Percentiles rank a stretch among this genome's conserved stretches.
phyloP scores from a whole-genome alignment of 2,113 vertebrate genomes.

The Nesogale talazaci region DNA sequence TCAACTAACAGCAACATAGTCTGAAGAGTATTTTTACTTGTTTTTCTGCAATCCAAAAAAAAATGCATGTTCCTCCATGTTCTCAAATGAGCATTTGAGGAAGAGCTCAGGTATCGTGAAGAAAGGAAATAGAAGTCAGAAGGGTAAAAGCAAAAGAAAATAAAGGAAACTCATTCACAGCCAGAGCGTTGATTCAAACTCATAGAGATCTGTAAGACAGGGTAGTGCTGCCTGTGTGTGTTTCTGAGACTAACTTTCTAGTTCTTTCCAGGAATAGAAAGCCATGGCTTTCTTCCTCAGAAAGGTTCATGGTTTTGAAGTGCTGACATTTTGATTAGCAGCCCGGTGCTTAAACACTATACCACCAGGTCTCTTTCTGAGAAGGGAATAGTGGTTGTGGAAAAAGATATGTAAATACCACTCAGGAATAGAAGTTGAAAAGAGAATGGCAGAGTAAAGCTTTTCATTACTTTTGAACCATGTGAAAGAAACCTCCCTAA shows the following conservation, averaged over 20 bases:
- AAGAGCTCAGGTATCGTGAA: not conserved
- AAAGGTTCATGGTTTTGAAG: too few species aligned
- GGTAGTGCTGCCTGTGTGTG: too few species aligned
- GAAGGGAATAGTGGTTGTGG: not conserved
- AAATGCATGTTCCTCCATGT: not conserved
- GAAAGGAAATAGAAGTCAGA: not conserved
- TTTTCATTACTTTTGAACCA: conserved; percentile 7
- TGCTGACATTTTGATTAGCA: too few species aligned
- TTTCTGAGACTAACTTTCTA: too few species aligned
- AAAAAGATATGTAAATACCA: not conserved
- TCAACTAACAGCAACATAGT: not conserved
- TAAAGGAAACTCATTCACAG: too few species aligned
- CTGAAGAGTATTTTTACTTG: not conserved
- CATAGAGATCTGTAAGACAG: too few species aligned
- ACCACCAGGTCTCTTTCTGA: not conserved
- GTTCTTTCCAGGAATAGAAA: too few species aligned
- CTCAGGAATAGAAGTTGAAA: not conserved
- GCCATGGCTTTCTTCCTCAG: too few species aligned
- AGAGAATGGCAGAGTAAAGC: not conserved
- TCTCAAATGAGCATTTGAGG: not conserved
- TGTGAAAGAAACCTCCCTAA: not conserved
- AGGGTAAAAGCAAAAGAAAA: not conserved
- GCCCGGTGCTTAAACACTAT: too few species aligned
- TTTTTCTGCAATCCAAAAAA: not conserved
- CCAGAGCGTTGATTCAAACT: too few species aligned